phyloP scores from a whole-genome alignment of 2,797 vertebrate genomes.

The Lepidocolaptes lacrymiger region DNA sequence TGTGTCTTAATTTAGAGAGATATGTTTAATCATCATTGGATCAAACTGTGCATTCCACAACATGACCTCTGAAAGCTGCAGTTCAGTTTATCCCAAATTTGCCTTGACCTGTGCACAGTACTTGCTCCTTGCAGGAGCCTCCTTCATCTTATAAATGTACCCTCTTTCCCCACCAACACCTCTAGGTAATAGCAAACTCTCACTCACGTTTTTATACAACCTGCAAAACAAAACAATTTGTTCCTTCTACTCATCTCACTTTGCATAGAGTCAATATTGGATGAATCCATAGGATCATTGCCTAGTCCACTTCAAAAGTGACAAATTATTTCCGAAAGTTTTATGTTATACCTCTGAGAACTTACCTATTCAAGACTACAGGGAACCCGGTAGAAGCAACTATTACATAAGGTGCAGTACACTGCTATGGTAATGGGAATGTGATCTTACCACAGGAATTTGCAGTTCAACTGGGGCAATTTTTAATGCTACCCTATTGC shows the following conservation, averaged over 20 bases:
- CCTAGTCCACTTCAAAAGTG: neutral
- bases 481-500: neutral
- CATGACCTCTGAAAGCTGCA: neutral
- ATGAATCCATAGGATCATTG: neutral
- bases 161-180: neutral
- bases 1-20: neutral
- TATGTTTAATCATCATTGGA: neutral
- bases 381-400: neutral
- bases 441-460: neutral
- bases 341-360: neutral
- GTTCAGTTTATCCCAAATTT: neutral
- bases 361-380: neutral
- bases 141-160: neutral
- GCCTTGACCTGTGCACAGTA: neutral
- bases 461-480: rapidly evolving
- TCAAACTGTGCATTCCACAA: neutral
- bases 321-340: neutral
- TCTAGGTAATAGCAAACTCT: neutral
- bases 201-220: neutral
- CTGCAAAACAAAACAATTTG: neutral
- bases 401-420: neutral
- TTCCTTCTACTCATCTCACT: neutral
- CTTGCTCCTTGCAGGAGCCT: neutral
- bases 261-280: neutral
- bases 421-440: neutral